phyloP scores from a whole-genome alignment of 2,888 invertebrate species.

The Nipponacmea schrenckii region DNA sequence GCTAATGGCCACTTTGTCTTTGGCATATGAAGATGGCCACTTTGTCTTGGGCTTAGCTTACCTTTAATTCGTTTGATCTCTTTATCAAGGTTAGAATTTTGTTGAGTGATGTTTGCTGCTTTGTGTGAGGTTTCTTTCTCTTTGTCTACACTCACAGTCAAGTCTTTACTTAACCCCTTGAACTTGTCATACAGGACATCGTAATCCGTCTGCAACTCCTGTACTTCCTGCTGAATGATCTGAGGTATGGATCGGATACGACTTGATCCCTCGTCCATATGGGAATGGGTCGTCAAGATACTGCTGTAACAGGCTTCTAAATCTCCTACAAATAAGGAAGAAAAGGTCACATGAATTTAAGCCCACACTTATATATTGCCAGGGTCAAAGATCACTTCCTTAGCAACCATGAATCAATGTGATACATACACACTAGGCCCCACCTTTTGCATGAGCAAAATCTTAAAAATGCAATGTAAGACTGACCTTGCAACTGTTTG shows the following conservation, averaged over 20 bases:
- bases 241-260: neutral
- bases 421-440: no score
- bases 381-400: no score
- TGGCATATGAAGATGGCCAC: no score
- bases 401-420: no score
- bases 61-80: slow-evolving; percentile 2
- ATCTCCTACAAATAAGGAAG: neutral
- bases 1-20: no score
- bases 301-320: neutral
- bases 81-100: neutral
- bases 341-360: no score
- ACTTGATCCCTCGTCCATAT: neutral
- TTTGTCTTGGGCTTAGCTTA: neutral
- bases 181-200: neutral
- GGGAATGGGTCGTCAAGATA: neutral
- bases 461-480: neutral
- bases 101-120: neutral
- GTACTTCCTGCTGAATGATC: neutral
- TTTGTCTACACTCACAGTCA: neutral
- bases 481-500: slow-evolving; percentile 8
- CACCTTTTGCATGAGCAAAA: no score
- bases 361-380: no score
- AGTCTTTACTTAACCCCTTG: neutral
- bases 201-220: neutral
- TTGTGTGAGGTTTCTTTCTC: neutral